A percentile compares a stretch with the other conserved stretches of the same genome.
phyloP scores from a whole-genome alignment of 2,888 invertebrate genomes.

The Zhengitettix transpicula region DNA sequence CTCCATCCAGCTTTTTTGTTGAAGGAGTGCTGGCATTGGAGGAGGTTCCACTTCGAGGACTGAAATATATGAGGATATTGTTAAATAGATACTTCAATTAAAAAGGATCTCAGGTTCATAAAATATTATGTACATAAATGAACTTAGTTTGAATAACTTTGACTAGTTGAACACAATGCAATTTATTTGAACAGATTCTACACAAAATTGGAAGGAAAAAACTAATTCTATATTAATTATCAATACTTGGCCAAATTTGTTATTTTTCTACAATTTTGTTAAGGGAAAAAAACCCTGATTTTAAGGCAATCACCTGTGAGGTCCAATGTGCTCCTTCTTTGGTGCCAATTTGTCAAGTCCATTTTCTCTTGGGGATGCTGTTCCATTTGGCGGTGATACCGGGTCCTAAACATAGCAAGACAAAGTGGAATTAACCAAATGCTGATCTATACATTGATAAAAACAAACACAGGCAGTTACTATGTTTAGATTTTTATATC shows the following conservation, averaged over 20 bases:
- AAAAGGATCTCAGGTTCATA: no score
- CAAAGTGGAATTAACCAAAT: not conserved
- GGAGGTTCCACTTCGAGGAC: conserved; percentile 63
- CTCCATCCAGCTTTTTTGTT: conserved; percentile 65
- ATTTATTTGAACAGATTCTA: not conserved
- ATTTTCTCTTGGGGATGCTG: conserved; percentile 78
- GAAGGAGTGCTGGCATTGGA: conserved; percentile 84
- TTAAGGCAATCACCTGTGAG: conserved; percentile 34
- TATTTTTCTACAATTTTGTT: no score
- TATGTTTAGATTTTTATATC: not conserved
- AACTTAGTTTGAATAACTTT: no score
- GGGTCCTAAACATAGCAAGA: conserved; percentile 38
- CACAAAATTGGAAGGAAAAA: no score
- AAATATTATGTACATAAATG: no score
- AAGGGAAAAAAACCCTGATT: no score
- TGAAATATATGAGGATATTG: conserved; percentile 16
- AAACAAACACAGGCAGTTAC: not conserved
- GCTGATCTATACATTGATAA: not conserved
- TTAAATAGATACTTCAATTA: no score
- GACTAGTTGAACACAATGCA: not conserved
- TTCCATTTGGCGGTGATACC: conserved; percentile 68
- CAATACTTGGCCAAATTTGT: no score
- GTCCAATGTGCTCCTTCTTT: conserved; percentile 57
- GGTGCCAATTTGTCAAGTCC: conserved; percentile 62
- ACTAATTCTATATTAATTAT: no score